Evolutionary conservation across 2,888 invertebrate genomes (phyloP), one percentile per base, ranked within the genome.

Genomic region (Pinctada fucata): DNA sequence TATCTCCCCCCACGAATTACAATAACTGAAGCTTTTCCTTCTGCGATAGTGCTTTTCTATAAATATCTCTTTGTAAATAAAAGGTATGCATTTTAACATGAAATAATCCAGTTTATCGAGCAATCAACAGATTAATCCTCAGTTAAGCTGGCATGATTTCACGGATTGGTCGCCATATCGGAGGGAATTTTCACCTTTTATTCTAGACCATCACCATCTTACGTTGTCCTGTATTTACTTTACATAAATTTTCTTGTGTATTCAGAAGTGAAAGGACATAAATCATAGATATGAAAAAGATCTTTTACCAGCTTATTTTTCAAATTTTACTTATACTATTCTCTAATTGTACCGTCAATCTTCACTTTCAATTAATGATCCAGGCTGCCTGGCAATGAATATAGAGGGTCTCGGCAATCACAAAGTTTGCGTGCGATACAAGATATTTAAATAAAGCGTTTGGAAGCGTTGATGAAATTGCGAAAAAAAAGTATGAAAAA

Each of bases 1-100:
- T 75, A 80, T 80, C 80, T 75, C 64, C 45, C n/a, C 71, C 77
- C 80, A 80, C 80, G 80, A 71, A 80, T 74, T 66, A 75, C 70
- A 71, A 71, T 72, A 52, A 72, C 51, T 48, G 64, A 47, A 58
- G 67, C 52, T 52, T 74, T 48, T 65, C 70, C 50, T 31, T 47
- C 78, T 49, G 64, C 52, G 16, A 50, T 63, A 64, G 51, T 64
- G 78, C 74, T 78, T 78, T 78, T 70, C 74, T 64, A 51, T 74
- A 65, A 64, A 48, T 58, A 74, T 74, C 66, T 58, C 74, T 74
- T 65, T 51, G 74, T 74, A 74, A 74, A 74, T 74, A 74, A 65
- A 50, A 74, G 74, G 63, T 74, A 74, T 74, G 74, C 74, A 63
- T 74, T 74, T 74, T 74, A 74, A 51, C 65, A 49, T 74, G 48